phyloP scores from a whole-genome alignment of 2,113 vertebrate species.

The Sprattus sprattus region DNA sequence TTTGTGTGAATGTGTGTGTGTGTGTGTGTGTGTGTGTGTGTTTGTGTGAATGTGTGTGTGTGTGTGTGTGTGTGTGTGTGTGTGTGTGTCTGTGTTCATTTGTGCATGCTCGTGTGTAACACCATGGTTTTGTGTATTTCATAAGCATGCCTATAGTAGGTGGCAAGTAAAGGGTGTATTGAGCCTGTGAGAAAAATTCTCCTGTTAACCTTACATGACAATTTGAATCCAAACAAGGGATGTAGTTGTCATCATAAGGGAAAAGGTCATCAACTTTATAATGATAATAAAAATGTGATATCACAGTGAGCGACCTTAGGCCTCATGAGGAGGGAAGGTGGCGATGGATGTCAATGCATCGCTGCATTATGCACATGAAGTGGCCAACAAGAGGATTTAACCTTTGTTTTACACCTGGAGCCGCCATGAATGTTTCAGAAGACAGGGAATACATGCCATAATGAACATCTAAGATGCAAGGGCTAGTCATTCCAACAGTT shows the following conservation, averaged over 20 bases:
- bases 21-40: no score
- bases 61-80: no score
- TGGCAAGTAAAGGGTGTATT: neutral
- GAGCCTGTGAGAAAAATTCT: neutral
- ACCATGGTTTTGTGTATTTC: neutral
- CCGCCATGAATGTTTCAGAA: neutral
- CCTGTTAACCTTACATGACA: neutral
- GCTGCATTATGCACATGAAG: neutral
- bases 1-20: no score
- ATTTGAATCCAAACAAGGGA: neutral
- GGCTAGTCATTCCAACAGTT: conserved; percentile 40
- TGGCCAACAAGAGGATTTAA: neutral
- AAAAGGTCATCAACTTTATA: neutral
- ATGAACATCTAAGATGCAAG: conserved; percentile 41
- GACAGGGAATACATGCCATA: neutral
- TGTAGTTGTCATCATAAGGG: neutral
- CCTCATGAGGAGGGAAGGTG: neutral
- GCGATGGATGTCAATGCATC: neutral
- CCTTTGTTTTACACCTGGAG: neutral
- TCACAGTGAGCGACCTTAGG: neutral
- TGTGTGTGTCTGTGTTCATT: no score
- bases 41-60: no score
- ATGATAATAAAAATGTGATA: neutral
- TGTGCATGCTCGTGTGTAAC: no score
- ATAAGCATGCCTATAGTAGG: neutral